Base-by-base conservation (phyloP, 2,797 vertebrate genomes). In the Ambastaia sidthimunki region DNA sequence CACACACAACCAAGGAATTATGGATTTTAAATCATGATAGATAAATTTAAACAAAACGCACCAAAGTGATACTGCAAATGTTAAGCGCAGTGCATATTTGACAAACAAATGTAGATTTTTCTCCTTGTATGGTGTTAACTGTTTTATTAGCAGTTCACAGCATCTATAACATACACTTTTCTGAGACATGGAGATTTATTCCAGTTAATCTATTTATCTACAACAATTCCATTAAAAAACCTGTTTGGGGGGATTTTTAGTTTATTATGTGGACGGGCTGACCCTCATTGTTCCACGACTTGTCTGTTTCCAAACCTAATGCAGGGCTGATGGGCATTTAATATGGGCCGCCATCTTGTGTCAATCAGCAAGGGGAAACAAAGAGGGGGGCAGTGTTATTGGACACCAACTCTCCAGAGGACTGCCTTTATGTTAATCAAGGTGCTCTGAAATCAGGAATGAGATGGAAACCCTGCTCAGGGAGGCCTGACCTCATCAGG, bases 301-400 rank as follows among this genome's bases (percentile, higher is more conserved):
- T 87, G 86, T 71, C 76, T 60, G 82, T 87, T 89, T 89, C 85
- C 74, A 85, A 87, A 89, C 87, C 86, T 91, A 92, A 93, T 89
- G 86, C 90, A 72, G 84, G 85, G 76, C 88, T 93, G 92, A 93
- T 92, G 89, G 91, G 85, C 87, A 86, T 92, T 93, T 94, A 93
- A 93, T 93, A 90, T 86, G 88, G 86, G 71, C 84, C 50, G 84
- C 90, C 90, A 92, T 91, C 90, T 79, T 81, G 65, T 76, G 79
- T 81, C 92, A 93, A 89, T 93, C 92, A 92, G 87, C 48, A 55
- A 15, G 25, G 75, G 84, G 86, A 92, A 91, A 93, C 92, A 93
- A 93, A 92, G 90, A 88, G 81, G 86, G 81, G 88, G 85, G 44
- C 79, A 16, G 75, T 88, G 91, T 91, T 91, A 90, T 90, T 91